phyloP scores from a whole-genome alignment of 1,140 invertebrate genomes.

The Nomia melanderi region DNA sequence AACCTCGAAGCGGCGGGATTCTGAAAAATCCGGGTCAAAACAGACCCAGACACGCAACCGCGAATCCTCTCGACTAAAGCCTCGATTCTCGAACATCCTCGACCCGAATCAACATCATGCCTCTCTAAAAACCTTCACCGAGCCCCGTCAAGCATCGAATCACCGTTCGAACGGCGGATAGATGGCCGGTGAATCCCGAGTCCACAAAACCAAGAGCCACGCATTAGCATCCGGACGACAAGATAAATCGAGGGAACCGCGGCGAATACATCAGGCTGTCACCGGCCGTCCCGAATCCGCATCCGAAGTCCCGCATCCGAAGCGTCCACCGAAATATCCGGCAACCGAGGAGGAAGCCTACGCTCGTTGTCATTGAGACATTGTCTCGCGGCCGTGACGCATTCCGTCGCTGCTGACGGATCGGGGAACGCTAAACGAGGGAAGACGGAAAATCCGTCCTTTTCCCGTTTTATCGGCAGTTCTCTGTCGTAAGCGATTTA shows the following conservation, averaged over 20 bases:
- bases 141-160: background rate
- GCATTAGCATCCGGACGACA: background rate
- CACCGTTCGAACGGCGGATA: too few species aligned
- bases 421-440: background rate
- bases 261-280: background rate
- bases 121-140: background rate
- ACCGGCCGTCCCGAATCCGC: too few species aligned
- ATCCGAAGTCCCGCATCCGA: background rate
- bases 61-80: too few species aligned
- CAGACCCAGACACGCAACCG: too few species aligned
- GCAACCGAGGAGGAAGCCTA: background rate
- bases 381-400: background rate
- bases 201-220: background rate
- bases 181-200: background rate
- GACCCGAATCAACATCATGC: background rate
- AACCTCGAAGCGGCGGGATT: too few species aligned
- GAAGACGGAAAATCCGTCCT: background rate
- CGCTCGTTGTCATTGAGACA: background rate
- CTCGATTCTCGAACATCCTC: background rate
- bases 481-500: too few species aligned
- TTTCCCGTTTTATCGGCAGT: background rate
- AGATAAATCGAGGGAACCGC: background rate
- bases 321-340: slow-evolving; percentile 7
- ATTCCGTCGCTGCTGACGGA: slow-evolving; percentile 11
- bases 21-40: background rate